A percentile compares a stretch with the other conserved stretches of the same genome.
Conservation (phyloP, 2,797 vertebrate genomes). For the Chrosomus eos region DNA sequence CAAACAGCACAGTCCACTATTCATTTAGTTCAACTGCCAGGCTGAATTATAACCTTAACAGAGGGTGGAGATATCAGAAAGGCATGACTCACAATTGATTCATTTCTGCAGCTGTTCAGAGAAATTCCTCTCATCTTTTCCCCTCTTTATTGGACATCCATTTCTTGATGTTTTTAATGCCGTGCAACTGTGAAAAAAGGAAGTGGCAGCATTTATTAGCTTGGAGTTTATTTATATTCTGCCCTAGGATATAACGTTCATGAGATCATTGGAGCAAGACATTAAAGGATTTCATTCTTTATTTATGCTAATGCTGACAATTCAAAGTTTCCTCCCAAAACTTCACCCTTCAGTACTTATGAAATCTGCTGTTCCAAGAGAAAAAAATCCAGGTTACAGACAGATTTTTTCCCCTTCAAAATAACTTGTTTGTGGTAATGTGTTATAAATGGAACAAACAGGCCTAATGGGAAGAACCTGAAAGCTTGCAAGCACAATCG, state of each 20-base stretch:
- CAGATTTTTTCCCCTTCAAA: slow-evolving; percentile 9
- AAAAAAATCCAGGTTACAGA: slow-evolving; percentile 39
- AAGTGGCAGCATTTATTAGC: slow-evolving; percentile 73
- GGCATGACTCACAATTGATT: slow-evolving; percentile 11
- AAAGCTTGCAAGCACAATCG: background rate
- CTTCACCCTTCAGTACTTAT: slow-evolving; percentile 47
- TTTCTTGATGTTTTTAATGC: slow-evolving; percentile 69
- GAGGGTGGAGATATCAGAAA: background rate
- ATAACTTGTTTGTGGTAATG: slow-evolving; percentile 32
- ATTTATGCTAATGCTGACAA: slow-evolving; percentile 80
- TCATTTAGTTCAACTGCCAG: slow-evolving; percentile 8
- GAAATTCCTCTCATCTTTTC: slow-evolving; percentile 39
- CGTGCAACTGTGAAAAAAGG: slow-evolving; percentile 68
- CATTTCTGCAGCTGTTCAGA: slow-evolving; percentile 25
- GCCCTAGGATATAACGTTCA: slow-evolving; percentile 75
- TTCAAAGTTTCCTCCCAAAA: slow-evolving; percentile 71
- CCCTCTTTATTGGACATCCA: slow-evolving; percentile 58
- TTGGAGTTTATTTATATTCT: slow-evolving; percentile 78
- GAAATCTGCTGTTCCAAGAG: slow-evolving; percentile 24
- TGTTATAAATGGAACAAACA: slow-evolving; percentile 47
- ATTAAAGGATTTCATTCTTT: slow-evolving; percentile 82
- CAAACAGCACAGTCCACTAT: slow-evolving; percentile 3
- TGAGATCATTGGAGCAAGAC: slow-evolving; percentile 76
- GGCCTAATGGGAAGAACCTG: slow-evolving; percentile 20
- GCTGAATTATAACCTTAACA: slow-evolving; percentile 14